A percentile compares a stretch with the other conserved stretches of the same genome.
These are phyloP conservation scores for Menura novaehollandiae DNA, from an alignment of 2,113 vertebrate species.

Conservation along the genomic window DNA sequence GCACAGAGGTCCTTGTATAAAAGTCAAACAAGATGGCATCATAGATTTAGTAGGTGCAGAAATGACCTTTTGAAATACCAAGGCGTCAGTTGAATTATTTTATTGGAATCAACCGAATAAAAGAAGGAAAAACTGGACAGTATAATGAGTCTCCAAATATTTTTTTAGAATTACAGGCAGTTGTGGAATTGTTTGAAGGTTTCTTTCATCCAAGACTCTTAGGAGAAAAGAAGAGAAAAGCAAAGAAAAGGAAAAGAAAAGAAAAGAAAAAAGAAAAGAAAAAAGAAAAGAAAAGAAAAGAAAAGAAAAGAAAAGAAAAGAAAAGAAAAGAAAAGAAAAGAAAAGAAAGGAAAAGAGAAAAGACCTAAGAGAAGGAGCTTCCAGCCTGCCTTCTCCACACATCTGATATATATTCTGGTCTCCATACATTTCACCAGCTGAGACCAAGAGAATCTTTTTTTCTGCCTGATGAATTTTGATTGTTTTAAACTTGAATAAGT, in stretches of 20 bases:
- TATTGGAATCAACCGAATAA: background rate
- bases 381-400: background rate
- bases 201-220: background rate
- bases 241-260: too few species aligned
- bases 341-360: background rate
- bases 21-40: conserved; percentile 34
- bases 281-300: accelerated
- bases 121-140: background rate
- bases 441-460: background rate
- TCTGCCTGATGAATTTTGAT: background rate
- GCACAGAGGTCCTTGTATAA: background rate
- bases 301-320: background rate
- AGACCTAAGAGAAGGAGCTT: background rate
- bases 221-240: background rate
- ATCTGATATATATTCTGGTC: background rate
- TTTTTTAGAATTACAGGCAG: background rate
- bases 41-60: conserved; percentile 10
- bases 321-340: too few species aligned
- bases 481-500: background rate
- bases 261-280: too few species aligned
- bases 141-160: background rate
- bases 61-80: conserved; percentile 53
- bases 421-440: background rate
- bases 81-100: background rate
- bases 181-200: background rate